These are phyloP conservation scores for Sinotaia quadrata DNA, from an alignment of 2,888 invertebrate species.

Conservation along the genomic window DNA sequence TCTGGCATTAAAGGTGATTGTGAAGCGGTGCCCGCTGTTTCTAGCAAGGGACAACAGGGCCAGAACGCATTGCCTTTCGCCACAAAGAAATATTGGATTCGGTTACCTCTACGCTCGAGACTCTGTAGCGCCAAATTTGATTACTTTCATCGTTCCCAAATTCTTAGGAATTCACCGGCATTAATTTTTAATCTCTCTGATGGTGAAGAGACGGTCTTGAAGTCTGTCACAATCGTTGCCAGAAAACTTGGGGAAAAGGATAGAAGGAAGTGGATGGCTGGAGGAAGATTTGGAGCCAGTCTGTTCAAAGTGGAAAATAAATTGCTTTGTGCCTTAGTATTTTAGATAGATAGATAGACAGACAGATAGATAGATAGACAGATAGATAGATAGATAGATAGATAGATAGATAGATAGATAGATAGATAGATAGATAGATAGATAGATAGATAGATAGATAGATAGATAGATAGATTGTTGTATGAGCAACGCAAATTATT, in stretches of 20 bases:
- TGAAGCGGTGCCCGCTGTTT: constrained; percentile 2
- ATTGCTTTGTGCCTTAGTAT: no score
- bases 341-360: no score
- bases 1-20: constrained; percentile 34
- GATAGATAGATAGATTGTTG: no score
- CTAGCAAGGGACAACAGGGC: constrained; percentile 11
- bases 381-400: no score
- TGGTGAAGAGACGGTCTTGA: constrained; percentile 19
- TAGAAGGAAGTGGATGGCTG: neutral
- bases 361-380: no score
- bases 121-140: constrained; percentile 33
- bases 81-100: constrained; percentile 34
- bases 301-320: neutral
- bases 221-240: constrained; percentile 27
- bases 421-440: no score
- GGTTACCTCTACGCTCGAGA: constrained; percentile 17
- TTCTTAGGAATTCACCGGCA: constrained; percentile 36
- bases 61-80: constrained; percentile 1
- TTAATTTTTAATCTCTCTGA: constrained; percentile 38
- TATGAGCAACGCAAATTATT: no score
- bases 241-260: constrained; percentile 9
- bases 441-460: no score
- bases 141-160: constrained; percentile 36
- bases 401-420: no score
- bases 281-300: neutral